phyloP scores from a whole-genome alignment of 1,140 invertebrate species.

The Nomia melanderi region DNA sequence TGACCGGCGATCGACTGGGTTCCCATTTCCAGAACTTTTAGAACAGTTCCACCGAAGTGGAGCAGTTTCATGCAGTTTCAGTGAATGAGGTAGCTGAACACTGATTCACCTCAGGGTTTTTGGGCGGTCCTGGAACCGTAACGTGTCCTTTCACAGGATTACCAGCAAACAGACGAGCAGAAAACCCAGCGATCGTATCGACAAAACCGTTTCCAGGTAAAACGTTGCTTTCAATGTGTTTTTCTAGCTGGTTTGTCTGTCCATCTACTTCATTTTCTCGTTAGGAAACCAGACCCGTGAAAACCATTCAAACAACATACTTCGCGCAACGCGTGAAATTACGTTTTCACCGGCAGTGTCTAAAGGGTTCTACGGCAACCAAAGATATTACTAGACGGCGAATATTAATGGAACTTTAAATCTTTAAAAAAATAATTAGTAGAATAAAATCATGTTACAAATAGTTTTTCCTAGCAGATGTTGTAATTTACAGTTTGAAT shows the following conservation, averaged over 20 bases:
- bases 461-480: no score
- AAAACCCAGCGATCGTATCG: background rate
- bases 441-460: no score
- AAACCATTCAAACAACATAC: background rate
- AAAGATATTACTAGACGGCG: no score
- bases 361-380: no score
- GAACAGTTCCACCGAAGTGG: background rate
- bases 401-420: no score
- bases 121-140: background rate
- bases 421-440: no score
- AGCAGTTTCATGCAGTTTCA: background rate
- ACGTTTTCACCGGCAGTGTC: no score
- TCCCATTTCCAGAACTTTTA: background rate
- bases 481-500: no score
- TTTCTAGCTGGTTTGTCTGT: background rate
- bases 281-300: background rate
- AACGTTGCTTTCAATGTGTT: background rate
- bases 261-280: background rate
- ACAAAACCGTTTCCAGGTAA: background rate
- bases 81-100: background rate
- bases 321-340: background rate
- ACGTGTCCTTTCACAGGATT: constrained; percentile 1
- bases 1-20: background rate
- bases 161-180: background rate
- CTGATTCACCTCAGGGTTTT: background rate